Conservation (phyloP, 2,888 invertebrate genomes). For the Petrolisthes manimaculis region DNA sequence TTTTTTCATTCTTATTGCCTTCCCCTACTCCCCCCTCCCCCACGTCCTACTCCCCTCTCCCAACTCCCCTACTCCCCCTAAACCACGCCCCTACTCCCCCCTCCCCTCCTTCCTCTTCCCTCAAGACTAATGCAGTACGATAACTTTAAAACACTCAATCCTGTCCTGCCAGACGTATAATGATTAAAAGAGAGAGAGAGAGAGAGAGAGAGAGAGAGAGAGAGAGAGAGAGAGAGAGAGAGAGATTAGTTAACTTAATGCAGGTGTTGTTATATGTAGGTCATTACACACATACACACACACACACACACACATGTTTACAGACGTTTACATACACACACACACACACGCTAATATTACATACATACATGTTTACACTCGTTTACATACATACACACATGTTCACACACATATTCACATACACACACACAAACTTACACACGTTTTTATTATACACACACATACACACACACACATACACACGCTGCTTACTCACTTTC, state of each 20-base stretch:
- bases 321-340: not conserved
- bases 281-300: conserved; percentile 3
- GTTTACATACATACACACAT: not conserved
- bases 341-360: not conserved
- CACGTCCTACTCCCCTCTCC: not conserved
- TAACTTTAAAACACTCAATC: too few species aligned
- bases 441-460: not conserved
- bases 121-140: too few species aligned
- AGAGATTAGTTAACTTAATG: too few species aligned
- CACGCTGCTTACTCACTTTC: not conserved
- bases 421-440: not conserved
- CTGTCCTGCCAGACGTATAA: too few species aligned
- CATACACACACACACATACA: not conserved
- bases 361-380: not conserved
- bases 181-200: too few species aligned
- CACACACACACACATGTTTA: not conserved
- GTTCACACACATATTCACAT: not conserved
- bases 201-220: too few species aligned
- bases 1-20: not conserved
- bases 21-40: not conserved
- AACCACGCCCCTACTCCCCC: not conserved
- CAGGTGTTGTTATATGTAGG: too few species aligned
- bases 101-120: not conserved
- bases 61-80: not conserved
- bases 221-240: too few species aligned